Percentiles rank a stretch among this genome's conserved stretches.
phyloP scores from a whole-genome alignment of 2,888 invertebrate species.

The Aphidoletes aphidimyza region DNA sequence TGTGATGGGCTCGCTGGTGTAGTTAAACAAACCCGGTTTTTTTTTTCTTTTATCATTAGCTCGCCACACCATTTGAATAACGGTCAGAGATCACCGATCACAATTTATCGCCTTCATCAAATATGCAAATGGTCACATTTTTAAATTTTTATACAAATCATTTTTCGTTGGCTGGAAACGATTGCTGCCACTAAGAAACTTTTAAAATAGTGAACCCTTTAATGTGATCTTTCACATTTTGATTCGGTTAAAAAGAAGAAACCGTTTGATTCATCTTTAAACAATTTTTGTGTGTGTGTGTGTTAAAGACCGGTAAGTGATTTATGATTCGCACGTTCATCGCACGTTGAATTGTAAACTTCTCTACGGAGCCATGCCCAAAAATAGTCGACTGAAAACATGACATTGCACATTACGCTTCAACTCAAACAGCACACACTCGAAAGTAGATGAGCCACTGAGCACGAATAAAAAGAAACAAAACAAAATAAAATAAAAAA shows the following conservation, averaged over 20 bases:
- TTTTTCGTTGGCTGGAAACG: too few relatives aligned
- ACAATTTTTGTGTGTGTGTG: too few relatives aligned
- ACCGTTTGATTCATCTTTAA: too few relatives aligned
- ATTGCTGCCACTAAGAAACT: background rate
- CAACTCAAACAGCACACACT: too few relatives aligned
- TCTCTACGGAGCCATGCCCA: background rate
- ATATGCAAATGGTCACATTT: background rate
- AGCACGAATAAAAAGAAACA: background rate
- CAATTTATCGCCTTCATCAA: conserved; percentile 44
- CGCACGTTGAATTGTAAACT: background rate
- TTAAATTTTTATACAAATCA: background rate
- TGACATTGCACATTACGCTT: too few relatives aligned
- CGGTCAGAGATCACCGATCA: background rate
- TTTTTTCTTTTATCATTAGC: too few relatives aligned
- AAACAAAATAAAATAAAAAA: background rate
- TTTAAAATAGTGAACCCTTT: background rate
- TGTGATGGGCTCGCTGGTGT: background rate
- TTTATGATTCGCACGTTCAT: too few relatives aligned
- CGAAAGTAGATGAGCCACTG: too few relatives aligned
- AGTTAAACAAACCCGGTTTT: too few relatives aligned
- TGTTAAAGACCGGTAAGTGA: too few relatives aligned
- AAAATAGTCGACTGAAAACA: background rate
- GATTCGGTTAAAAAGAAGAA: too few relatives aligned
- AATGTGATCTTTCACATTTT: background rate
- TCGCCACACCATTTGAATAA: background rate